Conservation (phyloP, 1,140 invertebrate species). For the Conopomorpha cramerella region DNA sequence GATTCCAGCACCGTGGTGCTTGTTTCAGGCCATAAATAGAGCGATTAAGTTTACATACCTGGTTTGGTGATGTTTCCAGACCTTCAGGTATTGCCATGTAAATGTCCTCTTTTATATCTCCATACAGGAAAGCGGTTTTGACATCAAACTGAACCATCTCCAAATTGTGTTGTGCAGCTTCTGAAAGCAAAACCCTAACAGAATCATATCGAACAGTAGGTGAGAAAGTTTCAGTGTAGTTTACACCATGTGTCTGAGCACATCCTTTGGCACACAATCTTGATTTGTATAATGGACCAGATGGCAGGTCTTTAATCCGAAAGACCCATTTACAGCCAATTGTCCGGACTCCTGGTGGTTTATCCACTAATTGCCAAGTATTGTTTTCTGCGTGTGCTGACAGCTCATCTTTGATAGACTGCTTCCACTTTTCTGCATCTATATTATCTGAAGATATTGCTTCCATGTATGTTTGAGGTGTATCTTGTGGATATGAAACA, state of each 20-base stretch:
- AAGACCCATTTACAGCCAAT: slow-evolving; percentile 25
- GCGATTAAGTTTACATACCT: slow-evolving; percentile 15
- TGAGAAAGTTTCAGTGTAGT: slow-evolving; percentile 11
- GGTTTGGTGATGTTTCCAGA: slow-evolving; percentile 7
- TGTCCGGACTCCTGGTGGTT: slow-evolving; percentile 9
- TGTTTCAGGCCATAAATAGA: slow-evolving; percentile 16
- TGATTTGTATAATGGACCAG: slow-evolving; percentile 8
- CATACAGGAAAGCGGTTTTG: slow-evolving; percentile 23
- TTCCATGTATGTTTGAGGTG: slow-evolving; percentile 8
- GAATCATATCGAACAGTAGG: slow-evolving; percentile 13
- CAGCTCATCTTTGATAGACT: slow-evolving; percentile 11
- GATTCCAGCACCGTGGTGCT: slow-evolving; percentile 12
- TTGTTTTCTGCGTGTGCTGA: slow-evolving; percentile 10
- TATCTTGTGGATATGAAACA: slow-evolving; percentile 2
- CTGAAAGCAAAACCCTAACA: slow-evolving; percentile 8
- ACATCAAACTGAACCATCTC: slow-evolving; percentile 9
- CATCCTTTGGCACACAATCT: slow-evolving; percentile 11
- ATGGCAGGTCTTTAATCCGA: slow-evolving; percentile 4
- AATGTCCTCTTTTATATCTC: slow-evolving; percentile 37
- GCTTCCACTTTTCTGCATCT: slow-evolving; percentile 9
- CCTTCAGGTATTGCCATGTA: slow-evolving; percentile 39
- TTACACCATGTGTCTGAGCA: slow-evolving; percentile 8
- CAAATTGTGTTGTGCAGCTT: slow-evolving; percentile 6
- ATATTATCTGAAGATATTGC: slow-evolving; percentile 7
- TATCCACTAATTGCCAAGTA: slow-evolving; percentile 18